Evolutionary conservation across 2,113 vertebrate species (phyloP), one percentile per base, ranked within the genome.

Genomic region (Platysternon megacephalum): DNA sequence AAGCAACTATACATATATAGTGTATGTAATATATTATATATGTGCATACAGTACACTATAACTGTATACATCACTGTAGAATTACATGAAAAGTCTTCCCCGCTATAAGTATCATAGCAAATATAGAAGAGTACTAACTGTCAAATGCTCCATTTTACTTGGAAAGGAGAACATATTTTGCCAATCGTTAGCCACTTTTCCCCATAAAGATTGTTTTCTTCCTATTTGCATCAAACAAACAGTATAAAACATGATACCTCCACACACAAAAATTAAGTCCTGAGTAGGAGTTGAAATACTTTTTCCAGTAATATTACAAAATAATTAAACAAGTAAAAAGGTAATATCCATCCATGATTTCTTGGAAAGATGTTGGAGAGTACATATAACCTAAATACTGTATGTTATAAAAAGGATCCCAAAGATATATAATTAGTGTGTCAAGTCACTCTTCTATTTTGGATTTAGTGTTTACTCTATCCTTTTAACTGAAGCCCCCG

Each of bases 1-100:
- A 95, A 79, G 88, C 53, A 96, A 93, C 96, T 79, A 90, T 11
- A 65, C 42, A 97, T 44, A 96, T 84, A 55, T 44, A 39, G 16
- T 53, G 49, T 92, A 81, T 61, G 48, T 92, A 87, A 87, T 83
- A 90, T 44, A 85, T 35, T 91, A n/a, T 4, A 93, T 72, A 82
- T 76, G 84, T 76, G 68, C 72, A 79, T 58, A 24, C 11, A 85
- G 79, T 51, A 21, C 35, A 61, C 28, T 51, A 74, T 28, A 52
- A 3, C 8, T 52, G 3, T 52, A 46, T 53, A 83, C 19, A 91
- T 83, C 35, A 80, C 79, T 84, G 11, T 46, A 42, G 82, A 91
- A 93, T 94, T 95, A 68, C 42, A 87, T 65, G 29, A 53, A 96
- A 82, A 90, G 89, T 95, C 91, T 91, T 87, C 48, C 58, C 86